Conservation (phyloP, 2,888 invertebrate genomes). For the Uloborus plumipes region DNA sequence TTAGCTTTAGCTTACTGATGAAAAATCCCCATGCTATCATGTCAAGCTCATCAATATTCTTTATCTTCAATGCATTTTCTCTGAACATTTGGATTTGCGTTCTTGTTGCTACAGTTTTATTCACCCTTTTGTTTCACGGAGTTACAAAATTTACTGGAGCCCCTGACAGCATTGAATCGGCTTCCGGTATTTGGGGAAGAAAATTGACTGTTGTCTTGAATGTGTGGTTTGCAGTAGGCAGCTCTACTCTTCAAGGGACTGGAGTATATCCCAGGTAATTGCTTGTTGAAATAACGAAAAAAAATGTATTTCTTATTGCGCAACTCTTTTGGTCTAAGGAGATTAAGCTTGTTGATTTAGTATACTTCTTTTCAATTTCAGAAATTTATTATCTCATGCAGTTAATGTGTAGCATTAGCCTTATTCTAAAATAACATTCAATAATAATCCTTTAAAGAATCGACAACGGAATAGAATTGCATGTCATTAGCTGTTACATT, state of each 20-base stretch:
- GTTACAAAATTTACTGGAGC: constrained; percentile 39
- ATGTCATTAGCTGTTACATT: too few relatives aligned
- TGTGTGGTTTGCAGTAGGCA: constrained; percentile 49
- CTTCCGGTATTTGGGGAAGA: constrained; percentile 38
- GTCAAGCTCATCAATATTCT: constrained; percentile 5
- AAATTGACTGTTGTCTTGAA: constrained; percentile 30
- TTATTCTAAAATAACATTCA: too few relatives aligned
- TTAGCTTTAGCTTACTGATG: constrained; percentile 33
- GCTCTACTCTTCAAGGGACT: constrained; percentile 42
- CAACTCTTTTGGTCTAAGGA: too few relatives aligned
- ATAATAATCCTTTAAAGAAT: too few relatives aligned
- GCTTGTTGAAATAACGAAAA: neutral
- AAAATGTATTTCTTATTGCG: too few relatives aligned
- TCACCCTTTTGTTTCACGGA: constrained; percentile 14
- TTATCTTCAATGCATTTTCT: constrained; percentile 33
- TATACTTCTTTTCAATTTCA: too few relatives aligned
- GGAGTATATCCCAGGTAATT: constrained; percentile 58
- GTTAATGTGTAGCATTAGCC: too few relatives aligned
- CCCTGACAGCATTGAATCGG: constrained; percentile 44
- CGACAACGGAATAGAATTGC: too few relatives aligned
- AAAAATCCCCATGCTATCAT: constrained; percentile 17
- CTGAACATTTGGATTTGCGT: constrained; percentile 47
- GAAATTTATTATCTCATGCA: too few relatives aligned
- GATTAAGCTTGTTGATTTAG: too few relatives aligned
- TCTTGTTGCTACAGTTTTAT: constrained; percentile 12